phyloP scores from a whole-genome alignment of 1,140 invertebrate species.

The Pogonomyrmex californicus region DNA sequence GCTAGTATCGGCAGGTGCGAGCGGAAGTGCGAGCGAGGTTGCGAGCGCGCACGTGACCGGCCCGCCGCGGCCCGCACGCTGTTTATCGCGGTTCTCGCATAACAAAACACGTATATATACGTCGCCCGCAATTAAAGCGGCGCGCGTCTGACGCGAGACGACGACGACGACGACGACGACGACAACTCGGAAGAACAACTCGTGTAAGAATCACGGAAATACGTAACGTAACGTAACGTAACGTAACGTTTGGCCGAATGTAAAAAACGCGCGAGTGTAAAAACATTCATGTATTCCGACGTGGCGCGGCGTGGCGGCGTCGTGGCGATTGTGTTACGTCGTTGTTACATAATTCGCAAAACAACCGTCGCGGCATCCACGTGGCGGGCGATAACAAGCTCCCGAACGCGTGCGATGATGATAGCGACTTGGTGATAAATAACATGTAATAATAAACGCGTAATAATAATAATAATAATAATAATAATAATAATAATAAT shows the following conservation, averaged over 20 bases:
- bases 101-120: not conserved
- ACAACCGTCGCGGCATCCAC: not conserved
- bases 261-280: not conserved
- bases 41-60: constrained; percentile 22
- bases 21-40: not conserved
- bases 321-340: not conserved
- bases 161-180: no score
- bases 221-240: not conserved
- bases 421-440: no score
- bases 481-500: no score
- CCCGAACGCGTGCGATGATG: not conserved
- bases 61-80: constrained; percentile 13
- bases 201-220: not conserved
- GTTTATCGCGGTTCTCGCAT: constrained; percentile 29
- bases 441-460: no score
- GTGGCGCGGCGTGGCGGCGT: not conserved
- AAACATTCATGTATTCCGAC: not conserved
- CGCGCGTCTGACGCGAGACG: not conserved
- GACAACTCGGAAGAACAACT: not conserved
- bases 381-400: not conserved
- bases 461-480: no score
- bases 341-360: constrained; percentile 12
- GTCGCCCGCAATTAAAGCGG: constrained; percentile 7
- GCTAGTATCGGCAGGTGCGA: constrained; percentile 66
- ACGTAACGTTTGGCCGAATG: not conserved